phyloP scores from a whole-genome alignment of 2,113 vertebrate species.

The Chrysochloris asiatica region DNA sequence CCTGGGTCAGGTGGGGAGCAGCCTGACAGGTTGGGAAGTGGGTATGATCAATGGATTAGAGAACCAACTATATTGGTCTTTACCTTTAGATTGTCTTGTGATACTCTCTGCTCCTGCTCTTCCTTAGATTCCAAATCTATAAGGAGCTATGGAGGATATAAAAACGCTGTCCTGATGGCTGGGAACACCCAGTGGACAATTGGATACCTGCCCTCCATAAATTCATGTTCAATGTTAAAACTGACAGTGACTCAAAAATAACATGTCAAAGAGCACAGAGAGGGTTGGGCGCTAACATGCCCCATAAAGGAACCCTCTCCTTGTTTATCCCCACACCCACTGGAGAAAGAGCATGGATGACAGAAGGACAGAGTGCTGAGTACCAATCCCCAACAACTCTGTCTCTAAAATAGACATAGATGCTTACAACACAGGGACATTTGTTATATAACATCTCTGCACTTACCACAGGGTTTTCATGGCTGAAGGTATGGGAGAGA shows the following conservation, averaged over 20 bases:
- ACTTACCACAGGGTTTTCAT: no score
- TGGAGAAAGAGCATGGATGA: no score
- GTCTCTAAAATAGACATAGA: no score
- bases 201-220: background rate
- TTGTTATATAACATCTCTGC: no score
- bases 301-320: no score
- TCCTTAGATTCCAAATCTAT: background rate
- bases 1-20: background rate
- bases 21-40: background rate
- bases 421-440: no score
- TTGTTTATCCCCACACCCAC: no score
- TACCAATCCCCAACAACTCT: no score
- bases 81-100: background rate
- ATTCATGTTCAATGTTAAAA: background rate
- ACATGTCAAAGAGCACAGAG: background rate
- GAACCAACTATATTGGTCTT: no score
- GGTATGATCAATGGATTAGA: background rate
- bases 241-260: background rate
- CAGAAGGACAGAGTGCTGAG: no score
- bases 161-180: background rate
- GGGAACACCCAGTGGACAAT: no score
- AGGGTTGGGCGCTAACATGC: fast-evolving
- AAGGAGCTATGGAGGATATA: background rate
- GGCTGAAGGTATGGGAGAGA: no score
- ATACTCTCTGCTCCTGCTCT: background rate